Conservation (phyloP, 2,797 vertebrate genomes). For the Ptychadena robeensis region DNA sequence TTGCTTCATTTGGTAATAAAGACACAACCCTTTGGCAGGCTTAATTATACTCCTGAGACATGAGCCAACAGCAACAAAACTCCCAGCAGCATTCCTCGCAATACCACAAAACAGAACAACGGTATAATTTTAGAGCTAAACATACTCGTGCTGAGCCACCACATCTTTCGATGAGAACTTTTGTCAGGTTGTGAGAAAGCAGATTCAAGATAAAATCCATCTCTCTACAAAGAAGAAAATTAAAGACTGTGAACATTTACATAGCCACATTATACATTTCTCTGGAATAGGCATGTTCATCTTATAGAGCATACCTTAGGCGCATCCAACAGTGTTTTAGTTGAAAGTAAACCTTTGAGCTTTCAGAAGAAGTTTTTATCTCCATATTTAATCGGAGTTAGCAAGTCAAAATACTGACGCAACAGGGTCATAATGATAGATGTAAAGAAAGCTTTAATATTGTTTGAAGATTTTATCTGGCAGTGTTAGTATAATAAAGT, state of each 20-base stretch:
- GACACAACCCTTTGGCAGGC: conserved; percentile 15
- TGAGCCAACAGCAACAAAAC: conserved; percentile 29
- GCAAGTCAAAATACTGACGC: too few species aligned
- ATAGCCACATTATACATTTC: background rate
- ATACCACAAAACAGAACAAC: conserved; percentile 2
- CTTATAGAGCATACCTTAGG: too few species aligned
- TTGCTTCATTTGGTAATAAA: conserved; percentile 12
- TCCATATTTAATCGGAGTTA: too few species aligned
- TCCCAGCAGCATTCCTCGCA: conserved; percentile 14
- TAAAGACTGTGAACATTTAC: background rate
- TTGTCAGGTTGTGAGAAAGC: conserved; percentile 34
- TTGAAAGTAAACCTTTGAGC: too few species aligned
- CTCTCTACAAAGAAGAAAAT: background rate
- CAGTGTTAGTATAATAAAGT: too few species aligned
- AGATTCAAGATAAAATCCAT: background rate
- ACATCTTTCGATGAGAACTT: conserved; percentile 13
- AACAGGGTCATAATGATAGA: too few species aligned
- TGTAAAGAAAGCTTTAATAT: too few species aligned
- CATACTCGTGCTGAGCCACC: conserved; percentile 13
- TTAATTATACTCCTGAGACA: conserved; percentile 50
- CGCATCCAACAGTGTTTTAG: too few species aligned
- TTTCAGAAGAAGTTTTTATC: too few species aligned
- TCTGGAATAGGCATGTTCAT: too few species aligned
- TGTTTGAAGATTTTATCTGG: too few species aligned
- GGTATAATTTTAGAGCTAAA: conserved; percentile 33